Base-by-base conservation (phyloP, 2,113 vertebrate species). In the Eulacestoma nigropectus region DNA sequence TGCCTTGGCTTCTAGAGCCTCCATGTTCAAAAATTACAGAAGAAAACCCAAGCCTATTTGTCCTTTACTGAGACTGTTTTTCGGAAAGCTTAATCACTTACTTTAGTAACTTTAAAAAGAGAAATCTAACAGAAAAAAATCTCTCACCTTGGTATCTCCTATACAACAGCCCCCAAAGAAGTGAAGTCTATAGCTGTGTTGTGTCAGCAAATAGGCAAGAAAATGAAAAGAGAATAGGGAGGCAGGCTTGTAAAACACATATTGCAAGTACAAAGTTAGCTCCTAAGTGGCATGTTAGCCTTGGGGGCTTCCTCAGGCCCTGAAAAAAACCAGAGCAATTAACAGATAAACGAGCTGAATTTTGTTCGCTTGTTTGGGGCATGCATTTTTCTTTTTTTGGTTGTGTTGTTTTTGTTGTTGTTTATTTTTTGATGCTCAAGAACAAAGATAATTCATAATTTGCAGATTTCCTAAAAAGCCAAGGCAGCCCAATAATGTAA, bases 391-490 rank as follows among this genome's bases (percentile, higher is more conserved):
- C 32, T 55, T 69, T 55, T 39, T 57, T 44, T 56, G 8, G 47
- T 70, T n/a, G 52, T 35, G n/a, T 55, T 88, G 33, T 73, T 70
- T 56, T 78, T 70, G 29, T 35, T 42, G 46, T 26, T 75, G 37
- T 59, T 84, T 74, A 20, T 80, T 92, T 91, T 91, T 79, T 87
- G 53, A 87, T 67, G 42, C 72, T 69, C 14, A 67, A 42, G 33
- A 94, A 70, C 39, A 64, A 74, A 73, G 60, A 85, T 73, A 81
- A 93, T 76, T 90, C 63, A 77, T 75, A 75, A 95, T 89, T 81
- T 88, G 80, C 39, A 87, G 46, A 91, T 90, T 95, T 96, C 90
- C 93, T 95, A 77, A 91, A 97, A 85, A 92, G 95, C 62, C 73
- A 87, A 94, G 64, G 78, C 69, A 95, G 62, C 26, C 30, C 95